These are phyloP conservation scores for Poeciliopsis presidionis DNA, from an alignment of 2,797 vertebrate species.

Conservation along the genomic window DNA sequence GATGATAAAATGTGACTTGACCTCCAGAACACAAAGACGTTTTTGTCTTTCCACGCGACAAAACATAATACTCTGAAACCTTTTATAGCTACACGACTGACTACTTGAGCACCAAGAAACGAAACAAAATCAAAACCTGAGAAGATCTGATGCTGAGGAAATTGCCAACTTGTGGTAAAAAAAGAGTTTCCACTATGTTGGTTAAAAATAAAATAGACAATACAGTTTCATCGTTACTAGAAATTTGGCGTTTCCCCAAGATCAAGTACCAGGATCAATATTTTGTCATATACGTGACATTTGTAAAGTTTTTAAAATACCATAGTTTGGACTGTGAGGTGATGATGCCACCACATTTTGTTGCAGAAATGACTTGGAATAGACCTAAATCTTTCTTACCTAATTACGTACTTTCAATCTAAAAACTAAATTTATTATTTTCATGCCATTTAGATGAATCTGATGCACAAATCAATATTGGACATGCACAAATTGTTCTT, in stretches of 20 bases:
- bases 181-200: not conserved
- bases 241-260: not conserved
- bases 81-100: not conserved
- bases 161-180: not conserved
- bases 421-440: not conserved
- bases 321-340: not conserved
- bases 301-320: not conserved
- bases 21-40: conserved; percentile 21
- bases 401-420: not conserved
- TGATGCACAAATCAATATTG: not conserved
- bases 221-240: not conserved
- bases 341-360: not conserved
- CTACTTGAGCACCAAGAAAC: not conserved
- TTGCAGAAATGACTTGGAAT: not conserved
- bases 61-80: not conserved
- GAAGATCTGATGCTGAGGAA: not conserved
- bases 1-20: conserved; percentile 35
- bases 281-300: not conserved
- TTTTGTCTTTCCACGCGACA: conserved; percentile 17
- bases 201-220: not conserved
- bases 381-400: too few species aligned
- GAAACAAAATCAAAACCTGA: not conserved
- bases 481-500: not conserved
- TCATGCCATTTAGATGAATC: not conserved
- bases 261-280: not conserved